Evolutionary conservation across 2,113 vertebrate genomes (phyloP).

Genomic region (Microcebus jonahi): DNA sequence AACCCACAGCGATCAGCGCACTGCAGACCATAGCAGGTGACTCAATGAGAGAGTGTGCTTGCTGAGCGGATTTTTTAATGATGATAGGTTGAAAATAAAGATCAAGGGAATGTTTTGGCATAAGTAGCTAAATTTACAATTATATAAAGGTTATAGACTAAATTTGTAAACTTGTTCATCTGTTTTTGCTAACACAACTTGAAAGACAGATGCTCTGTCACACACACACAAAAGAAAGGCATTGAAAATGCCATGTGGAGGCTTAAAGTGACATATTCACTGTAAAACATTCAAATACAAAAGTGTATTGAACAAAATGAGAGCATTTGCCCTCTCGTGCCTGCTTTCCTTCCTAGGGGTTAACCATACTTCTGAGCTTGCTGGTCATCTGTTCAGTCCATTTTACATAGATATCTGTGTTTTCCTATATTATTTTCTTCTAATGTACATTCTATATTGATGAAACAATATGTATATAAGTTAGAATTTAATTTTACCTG

Average conservation of each 20-base stretch:
- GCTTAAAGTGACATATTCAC: background rate
- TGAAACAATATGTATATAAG: background rate
- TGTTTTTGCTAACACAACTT: background rate
- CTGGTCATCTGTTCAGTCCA: background rate
- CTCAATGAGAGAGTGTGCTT: background rate
- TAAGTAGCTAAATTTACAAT: background rate
- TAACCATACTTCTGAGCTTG: background rate
- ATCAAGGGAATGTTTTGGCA: background rate
- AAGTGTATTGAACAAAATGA: background rate
- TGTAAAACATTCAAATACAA: background rate
- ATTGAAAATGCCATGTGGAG: background rate
- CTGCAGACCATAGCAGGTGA: background rate
- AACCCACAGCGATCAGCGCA: background rate
- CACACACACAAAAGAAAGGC: background rate
- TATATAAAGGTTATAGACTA: background rate
- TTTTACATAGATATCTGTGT: background rate
- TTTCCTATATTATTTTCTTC: background rate
- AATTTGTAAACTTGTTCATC: background rate
- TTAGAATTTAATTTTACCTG: background rate
- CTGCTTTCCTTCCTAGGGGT: background rate
- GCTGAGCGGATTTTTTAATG: background rate
- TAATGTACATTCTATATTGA: background rate
- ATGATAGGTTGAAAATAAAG: background rate
- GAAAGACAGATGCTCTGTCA: background rate
- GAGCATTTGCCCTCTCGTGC: background rate